Conservation (phyloP, 2,888 invertebrate genomes). For the Fragum whitleyi region DNA sequence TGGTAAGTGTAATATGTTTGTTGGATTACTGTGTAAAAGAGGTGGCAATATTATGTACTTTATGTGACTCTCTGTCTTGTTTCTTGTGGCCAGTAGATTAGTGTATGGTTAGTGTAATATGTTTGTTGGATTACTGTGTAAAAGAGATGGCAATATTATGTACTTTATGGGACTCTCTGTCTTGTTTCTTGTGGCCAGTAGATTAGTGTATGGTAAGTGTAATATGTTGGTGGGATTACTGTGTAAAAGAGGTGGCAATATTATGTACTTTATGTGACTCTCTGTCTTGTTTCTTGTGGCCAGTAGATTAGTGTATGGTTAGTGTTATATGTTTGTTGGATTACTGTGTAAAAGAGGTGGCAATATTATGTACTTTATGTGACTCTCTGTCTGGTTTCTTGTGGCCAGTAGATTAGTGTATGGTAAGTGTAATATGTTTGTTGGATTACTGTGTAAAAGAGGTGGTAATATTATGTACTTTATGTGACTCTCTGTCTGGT, state of each 20-base stretch:
- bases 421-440: conserved; percentile 82
- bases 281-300: conserved; percentile 84
- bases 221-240: conserved; percentile 79
- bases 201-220: conserved; percentile 84
- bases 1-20: conserved; percentile 83
- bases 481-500: conserved; percentile 84
- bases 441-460: conserved; percentile 82
- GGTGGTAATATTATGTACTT: conserved; percentile 85
- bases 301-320: conserved; percentile 85
- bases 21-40: conserved; percentile 82
- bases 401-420: conserved; percentile 84
- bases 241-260: conserved; percentile 83
- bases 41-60: conserved; percentile 85
- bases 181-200: conserved; percentile 83
- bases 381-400: conserved; percentile 84
- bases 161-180: conserved; percentile 85
- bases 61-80: conserved; percentile 84
- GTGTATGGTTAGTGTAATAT: conserved; percentile 81
- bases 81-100: conserved; percentile 84
- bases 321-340: conserved; percentile 83
- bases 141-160: conserved; percentile 84
- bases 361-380: conserved; percentile 85
- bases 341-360: conserved; percentile 83
- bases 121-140: conserved; percentile 82
- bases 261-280: conserved; percentile 85